Evolutionary conservation across 2,113 vertebrate genomes (phyloP), one percentile per base, ranked within the genome.

Genomic region (Sapajus apella): DNA sequence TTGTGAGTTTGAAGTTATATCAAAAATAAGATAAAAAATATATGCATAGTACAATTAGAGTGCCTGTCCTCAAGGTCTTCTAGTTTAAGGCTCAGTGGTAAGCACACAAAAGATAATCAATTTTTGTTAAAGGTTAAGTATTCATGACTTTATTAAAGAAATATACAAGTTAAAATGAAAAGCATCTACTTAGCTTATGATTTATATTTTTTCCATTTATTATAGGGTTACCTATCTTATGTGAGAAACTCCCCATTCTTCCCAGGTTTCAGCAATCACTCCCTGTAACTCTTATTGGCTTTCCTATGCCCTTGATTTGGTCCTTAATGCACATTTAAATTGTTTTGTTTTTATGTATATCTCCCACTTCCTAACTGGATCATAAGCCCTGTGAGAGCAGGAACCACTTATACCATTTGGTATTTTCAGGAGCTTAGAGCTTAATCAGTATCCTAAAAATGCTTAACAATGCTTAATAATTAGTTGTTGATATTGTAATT

Each of bases 101-200:
- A 83, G 27, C 73, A 77, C 14, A 40, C 12, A 37, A 56, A 56
- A 95, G 55, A 92, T 6, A 27, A 91, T 82, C 40, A 35, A 3
- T 35, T 20, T 87, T 47, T 55, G 45, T 27, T 66, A 56, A 47
- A 77, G 20, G 14, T 61, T 61, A 87, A 87, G 32, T 77, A 70
- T 23, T 47, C 45, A 45, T 47, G 27, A 61, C 45, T 27, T 47
- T 88, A 80, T 81, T 56, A 21, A 64, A 61, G 35, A 93, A 92
- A 95, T n/a, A 55, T 25, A 73, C 86, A 83, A 79, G n/a, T 70
- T 91, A 66, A 77, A 83, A 35, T 85, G 35, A 72, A 95, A 96
- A 83, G 20, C 17, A 95, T 56, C 61, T 91, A 37, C 91, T 86
- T 58, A 91, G 47, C 16, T 35, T 64, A 14, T 81, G 37, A 79